These are phyloP conservation scores for Xanthorhoe designata DNA, from an alignment of 2,888 invertebrate species.

Conservation along the genomic window DNA sequence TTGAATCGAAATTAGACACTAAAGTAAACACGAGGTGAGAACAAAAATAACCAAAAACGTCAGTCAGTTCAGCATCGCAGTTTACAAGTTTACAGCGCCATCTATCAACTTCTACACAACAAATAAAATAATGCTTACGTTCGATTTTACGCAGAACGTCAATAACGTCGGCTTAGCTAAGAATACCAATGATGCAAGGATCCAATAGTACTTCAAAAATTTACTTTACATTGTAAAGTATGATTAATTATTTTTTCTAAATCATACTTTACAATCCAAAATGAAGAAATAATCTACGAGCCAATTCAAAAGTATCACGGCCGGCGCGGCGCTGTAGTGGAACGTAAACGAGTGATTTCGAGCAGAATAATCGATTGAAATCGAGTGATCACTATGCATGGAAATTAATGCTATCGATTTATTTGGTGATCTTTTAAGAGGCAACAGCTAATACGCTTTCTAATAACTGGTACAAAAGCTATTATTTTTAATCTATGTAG, in stretches of 20 bases:
- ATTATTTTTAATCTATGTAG: no score
- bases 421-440: no score
- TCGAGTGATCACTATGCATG: no score
- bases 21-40: constrained; percentile 86
- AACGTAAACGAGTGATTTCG: constrained; percentile 9
- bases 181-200: background rate
- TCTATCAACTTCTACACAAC: constrained; percentile 77
- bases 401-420: no score
- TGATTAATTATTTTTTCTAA: no score
- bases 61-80: constrained; percentile 84
- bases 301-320: no score
- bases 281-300: background rate
- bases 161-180: no score
- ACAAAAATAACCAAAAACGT: constrained; percentile 86
- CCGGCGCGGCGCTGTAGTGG: background rate
- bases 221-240: no score
- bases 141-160: constrained; percentile 56
- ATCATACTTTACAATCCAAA: no score
- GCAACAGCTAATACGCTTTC: no score
- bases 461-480: no score
- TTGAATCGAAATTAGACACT: constrained; percentile 83
- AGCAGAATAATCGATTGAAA: background rate
- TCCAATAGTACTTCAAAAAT: background rate
- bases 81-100: constrained; percentile 82
- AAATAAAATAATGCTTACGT: constrained; percentile 56